Evolutionary conservation across 2,888 invertebrate genomes (phyloP).

Genomic region (Ichneumoninae sp.): DNA sequence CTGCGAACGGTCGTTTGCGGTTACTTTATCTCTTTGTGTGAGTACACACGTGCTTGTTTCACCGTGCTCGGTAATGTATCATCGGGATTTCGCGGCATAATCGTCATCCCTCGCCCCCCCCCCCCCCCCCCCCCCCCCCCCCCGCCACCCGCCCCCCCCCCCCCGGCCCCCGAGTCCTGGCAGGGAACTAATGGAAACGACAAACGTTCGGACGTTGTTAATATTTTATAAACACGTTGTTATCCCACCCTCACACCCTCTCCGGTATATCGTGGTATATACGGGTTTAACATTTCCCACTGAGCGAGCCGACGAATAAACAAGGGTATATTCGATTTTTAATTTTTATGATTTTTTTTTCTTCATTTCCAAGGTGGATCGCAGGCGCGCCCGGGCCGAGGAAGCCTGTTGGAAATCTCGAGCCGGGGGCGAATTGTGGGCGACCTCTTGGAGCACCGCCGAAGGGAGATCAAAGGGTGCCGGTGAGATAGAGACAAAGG

Average conservation of each 20-base stretch:
- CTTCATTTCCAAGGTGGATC: not conserved
- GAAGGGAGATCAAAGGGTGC: slow-evolving; percentile 60
- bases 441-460: slow-evolving; percentile 5
- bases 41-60: slow-evolving; percentile 9
- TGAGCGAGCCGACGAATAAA: not conserved
- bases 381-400: slow-evolving; percentile 12
- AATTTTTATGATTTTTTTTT: slow-evolving; percentile 17
- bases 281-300: slow-evolving; percentile 17
- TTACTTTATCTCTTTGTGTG: slow-evolving; percentile 47
- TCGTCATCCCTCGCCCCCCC: slow-evolving; percentile 42
- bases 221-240: slow-evolving; percentile 46
- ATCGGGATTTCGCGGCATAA: slow-evolving; percentile 62
- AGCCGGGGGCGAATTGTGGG: slow-evolving; percentile 34
- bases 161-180: too few species aligned
- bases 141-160: not conserved
- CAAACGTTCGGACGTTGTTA: slow-evolving; percentile 47
- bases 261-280: slow-evolving; percentile 12
- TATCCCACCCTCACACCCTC: slow-evolving; percentile 15
- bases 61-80: slow-evolving; percentile 58
- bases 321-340: slow-evolving; percentile 32
- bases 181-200: slow-evolving; percentile 63
- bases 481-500: not conserved
- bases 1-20: slow-evolving; percentile 55
- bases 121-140: not conserved
- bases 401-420: slow-evolving; percentile 30